Evolutionary conservation across 30 jellyfish, hydroid and myxozoan species (phyloP).

Genomic region (Aurelia coerulea): DNA sequence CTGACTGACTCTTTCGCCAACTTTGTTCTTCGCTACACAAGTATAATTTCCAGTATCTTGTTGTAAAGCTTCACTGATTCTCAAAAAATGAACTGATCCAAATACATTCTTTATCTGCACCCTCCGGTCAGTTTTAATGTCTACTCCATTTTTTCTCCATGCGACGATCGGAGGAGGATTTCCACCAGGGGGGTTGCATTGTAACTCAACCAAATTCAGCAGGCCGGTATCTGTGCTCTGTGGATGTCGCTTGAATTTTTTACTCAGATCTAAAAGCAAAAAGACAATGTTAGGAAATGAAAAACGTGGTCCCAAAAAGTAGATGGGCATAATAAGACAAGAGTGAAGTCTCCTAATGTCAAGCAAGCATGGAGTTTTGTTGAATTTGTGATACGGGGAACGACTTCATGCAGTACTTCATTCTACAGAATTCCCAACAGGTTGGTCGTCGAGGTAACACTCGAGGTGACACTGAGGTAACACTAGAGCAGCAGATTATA

Average conservation of each 20-base stretch:
- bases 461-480: no score
- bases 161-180: constrained; percentile 65
- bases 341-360: no score
- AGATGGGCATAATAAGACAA: no score
- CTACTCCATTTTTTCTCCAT: constrained; percentile 44
- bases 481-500: no score
- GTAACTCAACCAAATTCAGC: constrained; percentile 21
- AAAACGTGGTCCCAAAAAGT: no score
- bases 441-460: no score
- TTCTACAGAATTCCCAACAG: no score
- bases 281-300: neutral
- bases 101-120: constrained; percentile 30
- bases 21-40: constrained; percentile 75
- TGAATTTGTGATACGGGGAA: no score
- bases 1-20: constrained; percentile 56
- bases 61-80: constrained; percentile 53
- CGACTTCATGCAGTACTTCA: no score
- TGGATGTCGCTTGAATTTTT: constrained; percentile 53
- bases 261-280: constrained; percentile 47
- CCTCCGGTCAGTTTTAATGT: constrained; percentile 20
- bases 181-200: constrained; percentile 84
- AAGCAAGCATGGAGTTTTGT: no score
- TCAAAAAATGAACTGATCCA: constrained; percentile 36
- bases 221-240: constrained; percentile 18
- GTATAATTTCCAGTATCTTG: constrained; percentile 79